phyloP scores from a whole-genome alignment of 2,797 vertebrate genomes.

The Phylloscopus collybita region DNA sequence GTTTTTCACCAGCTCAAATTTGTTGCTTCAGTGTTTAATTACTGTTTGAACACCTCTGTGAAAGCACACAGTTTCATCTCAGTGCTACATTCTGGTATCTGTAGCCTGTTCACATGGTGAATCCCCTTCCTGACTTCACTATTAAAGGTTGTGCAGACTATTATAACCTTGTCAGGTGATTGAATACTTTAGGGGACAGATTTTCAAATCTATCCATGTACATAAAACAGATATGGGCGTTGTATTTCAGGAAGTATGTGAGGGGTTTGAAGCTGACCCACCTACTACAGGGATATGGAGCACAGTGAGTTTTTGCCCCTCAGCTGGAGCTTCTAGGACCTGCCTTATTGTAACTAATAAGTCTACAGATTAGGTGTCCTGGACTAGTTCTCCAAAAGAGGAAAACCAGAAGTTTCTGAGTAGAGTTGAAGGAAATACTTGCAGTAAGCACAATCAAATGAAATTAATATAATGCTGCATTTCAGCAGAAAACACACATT shows the following conservation, averaged over 20 bases:
- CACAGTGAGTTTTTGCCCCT: background rate
- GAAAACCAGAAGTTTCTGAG: background rate
- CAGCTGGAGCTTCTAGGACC: background rate
- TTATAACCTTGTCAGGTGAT: background rate
- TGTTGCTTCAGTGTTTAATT: constrained; percentile 26
- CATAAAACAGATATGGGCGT: background rate
- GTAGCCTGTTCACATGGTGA: background rate
- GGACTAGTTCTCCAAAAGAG: background rate
- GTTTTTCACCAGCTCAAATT: background rate
- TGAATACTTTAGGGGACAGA: constrained; percentile 25
- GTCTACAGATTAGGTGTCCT: background rate
- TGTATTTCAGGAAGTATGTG: background rate
- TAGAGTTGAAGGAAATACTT: background rate
- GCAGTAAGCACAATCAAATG: background rate
- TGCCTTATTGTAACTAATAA: background rate
- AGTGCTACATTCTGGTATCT: background rate
- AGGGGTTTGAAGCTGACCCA: background rate
- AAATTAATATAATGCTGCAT: background rate
- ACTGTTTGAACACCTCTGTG: constrained; percentile 2
- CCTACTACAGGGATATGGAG: background rate
- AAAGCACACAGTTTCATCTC: background rate
- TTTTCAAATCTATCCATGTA: constrained; percentile 18
- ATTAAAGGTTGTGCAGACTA: background rate
- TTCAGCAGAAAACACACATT: background rate
- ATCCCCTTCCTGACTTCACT: background rate